These are phyloP conservation scores for Drosophila falleni DNA, from an alignment of 2,888 invertebrate genomes.

Conservation along the genomic window DNA sequence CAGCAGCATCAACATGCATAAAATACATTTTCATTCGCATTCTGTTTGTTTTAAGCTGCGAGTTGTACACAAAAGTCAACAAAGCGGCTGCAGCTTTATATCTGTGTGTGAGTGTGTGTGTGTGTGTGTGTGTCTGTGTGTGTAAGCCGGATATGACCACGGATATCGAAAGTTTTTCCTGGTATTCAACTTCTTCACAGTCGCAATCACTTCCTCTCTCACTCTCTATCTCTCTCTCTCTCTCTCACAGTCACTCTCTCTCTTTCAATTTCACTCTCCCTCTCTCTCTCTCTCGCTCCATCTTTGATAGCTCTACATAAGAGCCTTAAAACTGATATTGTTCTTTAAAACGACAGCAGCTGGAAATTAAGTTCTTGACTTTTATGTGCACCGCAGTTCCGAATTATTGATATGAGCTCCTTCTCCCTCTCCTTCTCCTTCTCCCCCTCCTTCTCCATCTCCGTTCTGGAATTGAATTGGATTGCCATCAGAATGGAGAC, in stretches of 20 bases:
- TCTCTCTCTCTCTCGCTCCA: not conserved
- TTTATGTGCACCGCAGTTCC: slow-evolving; percentile 75
- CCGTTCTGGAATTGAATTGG: slow-evolving; percentile 50
- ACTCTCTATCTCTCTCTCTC: not conserved
- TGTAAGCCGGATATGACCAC: slow-evolving; percentile 67
- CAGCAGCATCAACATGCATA: slow-evolving; percentile 68
- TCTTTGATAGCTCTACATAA: slow-evolving; percentile 16
- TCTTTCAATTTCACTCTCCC: not conserved
- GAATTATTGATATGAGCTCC: slow-evolving; percentile 75
- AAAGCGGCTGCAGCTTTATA: slow-evolving; percentile 55
- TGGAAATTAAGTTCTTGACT: slow-evolving; percentile 80
- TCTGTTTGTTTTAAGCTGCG: slow-evolving; percentile 80
- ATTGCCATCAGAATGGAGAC: slow-evolving; percentile 41
- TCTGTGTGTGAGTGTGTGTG: slow-evolving; percentile 10
- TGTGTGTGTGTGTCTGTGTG: slow-evolving; percentile 21
- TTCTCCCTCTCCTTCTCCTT: not conserved
- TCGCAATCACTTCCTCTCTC: not conserved
- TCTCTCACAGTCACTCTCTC: slow-evolving; percentile 5
- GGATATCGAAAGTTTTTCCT: slow-evolving; percentile 79
- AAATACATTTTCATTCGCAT: slow-evolving; percentile 77
- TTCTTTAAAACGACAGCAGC: slow-evolving; percentile 74
- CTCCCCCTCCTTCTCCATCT: slow-evolving; percentile 6
- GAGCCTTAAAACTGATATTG: slow-evolving; percentile 78
- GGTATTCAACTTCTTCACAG: slow-evolving; percentile 34
- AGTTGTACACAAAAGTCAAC: slow-evolving; percentile 78